Conservation (phyloP, 2,888 invertebrate species). For the Rhagophthalmus giganteus region DNA sequence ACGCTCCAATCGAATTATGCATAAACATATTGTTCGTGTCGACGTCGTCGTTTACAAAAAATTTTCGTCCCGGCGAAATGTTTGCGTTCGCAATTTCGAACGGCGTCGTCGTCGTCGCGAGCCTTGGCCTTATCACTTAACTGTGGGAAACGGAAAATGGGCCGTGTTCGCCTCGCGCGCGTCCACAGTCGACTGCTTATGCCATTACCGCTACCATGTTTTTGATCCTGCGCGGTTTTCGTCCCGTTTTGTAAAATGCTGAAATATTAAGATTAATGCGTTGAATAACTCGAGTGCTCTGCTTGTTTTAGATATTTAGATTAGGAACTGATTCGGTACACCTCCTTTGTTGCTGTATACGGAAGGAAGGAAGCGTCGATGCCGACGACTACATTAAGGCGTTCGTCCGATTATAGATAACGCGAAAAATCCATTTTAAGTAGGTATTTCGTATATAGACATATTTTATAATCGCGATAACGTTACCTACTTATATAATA, state of each 20-base stretch:
- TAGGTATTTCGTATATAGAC: too few species aligned
- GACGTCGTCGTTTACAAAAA: too few species aligned
- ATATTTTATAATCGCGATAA: too few species aligned
- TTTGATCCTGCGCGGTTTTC: slow-evolving; percentile 30
- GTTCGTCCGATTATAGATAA: too few species aligned
- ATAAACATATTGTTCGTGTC: slow-evolving; percentile 6
- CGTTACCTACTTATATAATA: too few species aligned
- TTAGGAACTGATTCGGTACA: too few species aligned
- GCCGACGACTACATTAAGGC: too few species aligned
- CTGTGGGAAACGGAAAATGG: slow-evolving; percentile 14
- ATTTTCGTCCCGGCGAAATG: too few species aligned
- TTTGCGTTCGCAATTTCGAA: too few species aligned
- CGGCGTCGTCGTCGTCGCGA: slow-evolving; percentile 17
- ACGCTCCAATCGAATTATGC: slow-evolving; percentile 10
- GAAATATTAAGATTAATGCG: slow-evolving; percentile 27
- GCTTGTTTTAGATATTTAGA: slow-evolving; percentile 12
- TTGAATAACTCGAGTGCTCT: slow-evolving; percentile 9
- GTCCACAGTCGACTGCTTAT: slow-evolving; percentile 29
- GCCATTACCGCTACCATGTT: slow-evolving; percentile 26
- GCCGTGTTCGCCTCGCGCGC: slow-evolving; percentile 27
- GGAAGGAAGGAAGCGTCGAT: too few species aligned
- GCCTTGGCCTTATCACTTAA: slow-evolving; percentile 9
- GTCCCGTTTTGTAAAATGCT: slow-evolving; percentile 28
- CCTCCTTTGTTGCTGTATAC: too few species aligned
- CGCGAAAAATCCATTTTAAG: too few species aligned